Percentiles rank a stretch among this genome's conserved stretches.
These are phyloP conservation scores for Bufo gargarizans DNA, from an alignment of 2,113 vertebrate species.

Conservation along the genomic window DNA sequence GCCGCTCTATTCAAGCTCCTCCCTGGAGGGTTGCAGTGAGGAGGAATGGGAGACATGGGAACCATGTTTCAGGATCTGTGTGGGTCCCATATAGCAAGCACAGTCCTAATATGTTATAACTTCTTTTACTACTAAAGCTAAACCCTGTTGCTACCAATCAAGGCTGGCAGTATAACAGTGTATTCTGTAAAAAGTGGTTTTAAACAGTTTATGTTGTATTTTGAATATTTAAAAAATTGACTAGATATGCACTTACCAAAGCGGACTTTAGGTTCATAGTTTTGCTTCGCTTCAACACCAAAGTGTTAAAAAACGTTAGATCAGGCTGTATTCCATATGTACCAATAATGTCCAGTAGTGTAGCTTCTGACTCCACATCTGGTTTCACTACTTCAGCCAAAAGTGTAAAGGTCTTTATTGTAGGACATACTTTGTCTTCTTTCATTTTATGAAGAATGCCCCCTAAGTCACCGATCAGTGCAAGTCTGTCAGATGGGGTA, in stretches of 20 bases:
- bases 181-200: not conserved
- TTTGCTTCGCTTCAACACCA: slow-evolving; percentile 82
- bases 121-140: too few species aligned
- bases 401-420: slow-evolving; percentile 84
- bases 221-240: not conserved
- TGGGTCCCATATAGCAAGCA: too few species aligned
- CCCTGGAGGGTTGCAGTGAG: too few species aligned
- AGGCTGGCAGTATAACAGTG: too few species aligned
- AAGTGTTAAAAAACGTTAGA: slow-evolving; percentile 84
- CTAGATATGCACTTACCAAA: slow-evolving; percentile 75
- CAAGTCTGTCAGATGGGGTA: slow-evolving; percentile 73
- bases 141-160: too few species aligned
- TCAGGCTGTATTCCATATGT: slow-evolving; percentile 77
- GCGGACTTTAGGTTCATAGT: slow-evolving; percentile 78
- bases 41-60: too few species aligned
- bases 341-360: slow-evolving; percentile 75
- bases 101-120: too few species aligned
- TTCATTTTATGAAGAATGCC: slow-evolving; percentile 88
- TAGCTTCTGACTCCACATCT: slow-evolving; percentile 69
- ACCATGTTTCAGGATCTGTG: too few species aligned
- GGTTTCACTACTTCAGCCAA: slow-evolving; percentile 81
- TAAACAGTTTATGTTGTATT: not conserved
- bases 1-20: too few species aligned
- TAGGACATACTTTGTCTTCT: slow-evolving; percentile 71
- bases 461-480: slow-evolving; percentile 82